Evolutionary conservation across 2,888 invertebrate species (phyloP).

Genomic region (Patella caerulea): DNA sequence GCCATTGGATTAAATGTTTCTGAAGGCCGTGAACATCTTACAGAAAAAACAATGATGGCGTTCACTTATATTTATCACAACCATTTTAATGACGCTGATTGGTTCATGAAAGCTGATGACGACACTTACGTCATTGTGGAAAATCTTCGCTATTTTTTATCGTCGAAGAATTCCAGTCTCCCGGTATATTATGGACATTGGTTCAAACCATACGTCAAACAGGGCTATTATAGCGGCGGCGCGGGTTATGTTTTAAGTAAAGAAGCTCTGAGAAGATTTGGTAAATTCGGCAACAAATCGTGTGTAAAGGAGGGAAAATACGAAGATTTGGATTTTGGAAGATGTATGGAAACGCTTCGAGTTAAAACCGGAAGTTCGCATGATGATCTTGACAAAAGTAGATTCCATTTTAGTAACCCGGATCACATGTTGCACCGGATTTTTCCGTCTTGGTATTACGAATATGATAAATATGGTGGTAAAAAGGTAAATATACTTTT

Average conservation of each 20-base stretch:
- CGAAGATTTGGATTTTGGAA: conserved; percentile 64
- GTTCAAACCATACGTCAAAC: conserved; percentile 56
- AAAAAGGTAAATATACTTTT: background rate
- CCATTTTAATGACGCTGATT: conserved; percentile 87
- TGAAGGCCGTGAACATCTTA: conserved; percentile 91
- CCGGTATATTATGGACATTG: conserved; percentile 84
- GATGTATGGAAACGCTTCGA: conserved; percentile 63
- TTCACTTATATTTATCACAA: conserved; percentile 89
- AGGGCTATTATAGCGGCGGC: conserved; percentile 73
- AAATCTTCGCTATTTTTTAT: conserved; percentile 80
- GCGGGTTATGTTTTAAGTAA: conserved; percentile 90
- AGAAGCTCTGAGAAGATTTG: conserved; percentile 82
- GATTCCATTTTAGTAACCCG: conserved; percentile 65
- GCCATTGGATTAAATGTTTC: conserved; percentile 80
- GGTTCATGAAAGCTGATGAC: conserved; percentile 98
- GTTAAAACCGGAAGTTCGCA: conserved; percentile 59
- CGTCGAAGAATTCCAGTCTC: conserved; percentile 76
- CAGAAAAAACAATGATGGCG: conserved; percentile 96
- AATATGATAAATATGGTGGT: background rate
- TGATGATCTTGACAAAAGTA: conserved; percentile 57
- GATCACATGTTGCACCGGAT: background rate
- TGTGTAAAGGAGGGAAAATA: conserved; percentile 58
- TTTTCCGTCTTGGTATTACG: background rate
- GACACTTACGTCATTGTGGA: conserved; percentile 97
- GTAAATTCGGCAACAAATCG: conserved; percentile 65